Evolutionary conservation across 2,888 invertebrate genomes (phyloP), one percentile per base, ranked within the genome.

Genomic region (Agrochola litura): DNA sequence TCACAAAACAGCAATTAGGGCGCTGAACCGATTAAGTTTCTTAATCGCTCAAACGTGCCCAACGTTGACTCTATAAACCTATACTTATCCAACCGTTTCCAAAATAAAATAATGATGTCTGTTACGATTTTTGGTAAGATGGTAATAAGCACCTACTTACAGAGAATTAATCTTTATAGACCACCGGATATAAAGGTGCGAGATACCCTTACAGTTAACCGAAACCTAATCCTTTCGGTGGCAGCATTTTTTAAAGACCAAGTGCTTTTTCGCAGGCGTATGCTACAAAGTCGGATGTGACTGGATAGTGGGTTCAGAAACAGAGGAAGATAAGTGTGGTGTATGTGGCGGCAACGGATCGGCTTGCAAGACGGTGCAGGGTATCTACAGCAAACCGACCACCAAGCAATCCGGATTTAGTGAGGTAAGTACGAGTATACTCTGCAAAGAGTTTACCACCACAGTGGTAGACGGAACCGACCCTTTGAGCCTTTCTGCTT

Each of bases 211-310:
- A 67, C 30, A 22, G 4, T 49, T 30, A 49, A 22, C 22, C 4
- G 22, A 66, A 49, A 2, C 37, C 19, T 8, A 49, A 30, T n/a
- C 2, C 37, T 58, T n/a, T 68, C 12, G 6, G n/a, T n/a, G 19
- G 60, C n/a, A 68, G n/a, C 12, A 60, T 41, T 68, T 68, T 68
- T 12, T n/a, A 68, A 63, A 65, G 22, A 30, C 6, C 12, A 25
- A 0, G 3, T 58, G 0, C 63, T n/a, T 69, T 64, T 65, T 88
- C 86, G 56, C 90, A 94, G 96, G 96, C 86, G 96, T 97, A 85
- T 97, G 97, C 90, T 97, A 99, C 98, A 98, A 98, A 96, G 98
- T 99, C 73, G 98, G 99, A n/a, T 99, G 99, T 95, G 99, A 99
- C 95, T 99, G 99, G 98, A 95, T 97, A 73, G 98, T 99, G 68